Percentiles rank a stretch among this genome's conserved stretches.
phyloP scores from a whole-genome alignment of 1,140 invertebrate genomes.

The Cydia fagiglandana region DNA sequence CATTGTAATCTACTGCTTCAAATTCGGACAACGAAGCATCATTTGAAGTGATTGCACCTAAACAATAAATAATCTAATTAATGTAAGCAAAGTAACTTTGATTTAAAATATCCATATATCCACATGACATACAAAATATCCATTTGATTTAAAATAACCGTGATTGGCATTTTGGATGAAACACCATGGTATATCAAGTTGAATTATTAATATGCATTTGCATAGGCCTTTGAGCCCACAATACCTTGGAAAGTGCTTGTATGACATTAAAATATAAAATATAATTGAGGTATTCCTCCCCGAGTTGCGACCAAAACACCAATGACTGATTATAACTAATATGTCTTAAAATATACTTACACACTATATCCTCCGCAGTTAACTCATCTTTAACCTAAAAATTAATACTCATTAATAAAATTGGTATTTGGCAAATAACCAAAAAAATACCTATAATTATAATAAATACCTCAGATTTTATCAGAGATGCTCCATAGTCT shows the following conservation, averaged over 20 bases:
- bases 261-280: background rate
- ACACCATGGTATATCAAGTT: too few species aligned
- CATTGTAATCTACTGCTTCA: conserved; percentile 33
- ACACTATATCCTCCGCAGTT: conserved; percentile 55
- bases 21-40: conserved; percentile 45
- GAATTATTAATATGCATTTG: too few species aligned
- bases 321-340: background rate
- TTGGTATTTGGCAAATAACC: conserved; percentile 1
- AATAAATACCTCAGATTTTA: conserved; percentile 62
- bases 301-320: too few species aligned
- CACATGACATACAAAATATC: too few species aligned
- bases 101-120: too few species aligned
- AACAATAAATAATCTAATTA: conserved; percentile 30
- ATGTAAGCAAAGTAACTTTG: too few species aligned
- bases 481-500: conserved; percentile 43
- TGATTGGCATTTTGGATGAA: too few species aligned
- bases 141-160: too few species aligned
- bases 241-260: too few species aligned
- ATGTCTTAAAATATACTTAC: conserved; percentile 50
- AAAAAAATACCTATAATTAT: too few species aligned
- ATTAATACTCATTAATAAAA: conserved; percentile 34
- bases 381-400: conserved; percentile 69
- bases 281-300: too few species aligned
- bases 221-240: too few species aligned
- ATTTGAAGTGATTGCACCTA: conserved; percentile 54